Conservation (phyloP, 2,113 vertebrate genomes). For the Capricornis sumatraensis region DNA sequence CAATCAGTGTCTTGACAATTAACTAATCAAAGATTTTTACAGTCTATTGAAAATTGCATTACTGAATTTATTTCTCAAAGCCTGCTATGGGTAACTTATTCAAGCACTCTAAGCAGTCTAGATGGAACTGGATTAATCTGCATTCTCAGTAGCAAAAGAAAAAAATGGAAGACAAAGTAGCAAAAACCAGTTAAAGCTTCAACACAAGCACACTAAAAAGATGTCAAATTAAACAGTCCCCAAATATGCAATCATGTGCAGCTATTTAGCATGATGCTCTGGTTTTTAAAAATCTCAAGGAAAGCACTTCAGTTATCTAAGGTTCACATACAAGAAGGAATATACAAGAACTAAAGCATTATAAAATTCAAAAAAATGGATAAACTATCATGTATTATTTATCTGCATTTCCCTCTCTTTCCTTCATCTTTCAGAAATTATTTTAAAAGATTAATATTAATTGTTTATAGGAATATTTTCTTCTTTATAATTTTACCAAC, state of each 20-base stretch:
- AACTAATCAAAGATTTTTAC: slow-evolving; percentile 33
- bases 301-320: not conserved
- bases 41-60: slow-evolving; percentile 31
- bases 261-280: not conserved
- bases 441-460: not conserved
- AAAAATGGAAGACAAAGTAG: not conserved
- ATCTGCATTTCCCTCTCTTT: not conserved
- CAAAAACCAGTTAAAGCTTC: slow-evolving; percentile 35
- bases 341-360: slow-evolving; percentile 26
- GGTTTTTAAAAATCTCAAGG: not conserved
- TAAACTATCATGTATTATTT: not conserved
- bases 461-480: not conserved
- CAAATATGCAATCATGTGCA: not conserved
- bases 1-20: slow-evolving; percentile 56
- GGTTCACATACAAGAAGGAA: not conserved
- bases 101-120: slow-evolving; percentile 42
- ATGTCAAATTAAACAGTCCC: slow-evolving; percentile 15
- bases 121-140: not conserved
- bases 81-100: slow-evolving; percentile 30
- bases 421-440: not conserved
- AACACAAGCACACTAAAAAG: slow-evolving; percentile 17
- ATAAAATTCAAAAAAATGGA: not conserved
- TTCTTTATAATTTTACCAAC: not conserved
- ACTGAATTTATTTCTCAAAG: slow-evolving; percentile 33
- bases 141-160: not conserved